Evolutionary conservation across 2,113 vertebrate species (phyloP).

Genomic region (Spea multiplicata): DNA sequence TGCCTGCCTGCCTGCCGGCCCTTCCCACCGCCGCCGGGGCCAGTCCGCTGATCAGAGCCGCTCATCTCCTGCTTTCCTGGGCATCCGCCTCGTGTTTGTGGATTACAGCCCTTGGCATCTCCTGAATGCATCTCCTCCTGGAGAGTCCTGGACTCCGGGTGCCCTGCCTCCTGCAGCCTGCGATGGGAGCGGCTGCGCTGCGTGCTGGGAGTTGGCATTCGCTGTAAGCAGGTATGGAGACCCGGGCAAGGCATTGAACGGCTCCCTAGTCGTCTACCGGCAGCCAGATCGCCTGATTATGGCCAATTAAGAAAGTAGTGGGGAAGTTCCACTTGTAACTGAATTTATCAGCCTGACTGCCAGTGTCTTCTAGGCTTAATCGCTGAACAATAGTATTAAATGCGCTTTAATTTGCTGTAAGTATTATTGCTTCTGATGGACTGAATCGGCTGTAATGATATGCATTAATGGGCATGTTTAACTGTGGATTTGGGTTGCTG

Average conservation of each 20-base stretch:
- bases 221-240: background rate
- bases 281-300: no score
- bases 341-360: no score
- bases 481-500: no score
- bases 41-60: slow-evolving; percentile 1
- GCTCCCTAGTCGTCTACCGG: no score
- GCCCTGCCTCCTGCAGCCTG: background rate
- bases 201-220: background rate
- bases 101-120: background rate
- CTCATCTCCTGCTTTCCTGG: slow-evolving; percentile 3
- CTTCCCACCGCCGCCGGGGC: background rate
- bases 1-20: background rate
- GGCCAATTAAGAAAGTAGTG: background rate
- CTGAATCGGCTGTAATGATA: no score
- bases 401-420: no score
- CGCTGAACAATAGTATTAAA: no score
- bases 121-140: background rate
- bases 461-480: no score
- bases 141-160: background rate
- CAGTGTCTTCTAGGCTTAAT: no score
- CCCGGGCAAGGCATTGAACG: background rate
- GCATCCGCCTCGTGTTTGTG: background rate
- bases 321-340: no score
- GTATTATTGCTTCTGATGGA: no score
- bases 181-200: background rate